Evolutionary conservation across 2,797 vertebrate genomes (phyloP).

Genomic region (Sebastes steindachneri): DNA sequence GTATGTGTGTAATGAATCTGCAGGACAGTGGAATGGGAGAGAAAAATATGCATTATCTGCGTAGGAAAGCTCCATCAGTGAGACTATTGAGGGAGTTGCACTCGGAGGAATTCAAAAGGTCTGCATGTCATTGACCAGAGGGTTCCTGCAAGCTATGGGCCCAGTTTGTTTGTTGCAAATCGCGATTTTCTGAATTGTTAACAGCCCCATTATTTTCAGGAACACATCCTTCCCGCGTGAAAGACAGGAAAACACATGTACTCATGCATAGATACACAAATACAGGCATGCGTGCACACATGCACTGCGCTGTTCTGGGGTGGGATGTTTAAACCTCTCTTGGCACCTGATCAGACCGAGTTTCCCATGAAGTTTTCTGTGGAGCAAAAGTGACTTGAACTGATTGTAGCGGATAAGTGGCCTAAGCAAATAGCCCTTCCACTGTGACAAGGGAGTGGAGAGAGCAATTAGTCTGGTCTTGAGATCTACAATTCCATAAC

Average conservation of each 20-base stretch:
- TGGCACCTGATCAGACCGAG: conserved; percentile 63
- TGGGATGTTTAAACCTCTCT: conserved; percentile 56
- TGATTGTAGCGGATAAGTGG: conserved; percentile 73
- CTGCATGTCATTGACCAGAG: conserved; percentile 84
- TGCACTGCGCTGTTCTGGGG: conserved; percentile 21
- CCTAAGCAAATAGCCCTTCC: conserved; percentile 63
- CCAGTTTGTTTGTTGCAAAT: conserved; percentile 67
- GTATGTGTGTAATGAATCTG: conserved; percentile 28
- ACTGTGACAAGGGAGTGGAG: conserved; percentile 64
- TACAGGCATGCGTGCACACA: neutral
- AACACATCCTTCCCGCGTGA: conserved; percentile 6
- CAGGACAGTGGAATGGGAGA: conserved; percentile 34
- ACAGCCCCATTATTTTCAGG: conserved; percentile 29
- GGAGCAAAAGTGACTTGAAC: conserved; percentile 64
- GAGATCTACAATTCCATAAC: conserved; percentile 68
- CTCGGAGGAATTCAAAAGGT: conserved; percentile 79
- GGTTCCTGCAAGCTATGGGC: conserved; percentile 64
- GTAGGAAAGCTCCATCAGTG: conserved; percentile 61
- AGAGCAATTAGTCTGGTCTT: conserved; percentile 61
- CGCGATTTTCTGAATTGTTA: conserved; percentile 49
- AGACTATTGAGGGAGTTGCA: conserved; percentile 70
- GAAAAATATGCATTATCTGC: conserved; percentile 55
- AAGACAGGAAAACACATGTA: conserved; percentile 27
- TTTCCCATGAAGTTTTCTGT: conserved; percentile 74
- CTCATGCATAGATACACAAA: conserved; percentile 29